These are phyloP conservation scores for Pachyuromys duprasi DNA, from an alignment of 2,797 vertebrate genomes.

Conservation along the genomic window DNA sequence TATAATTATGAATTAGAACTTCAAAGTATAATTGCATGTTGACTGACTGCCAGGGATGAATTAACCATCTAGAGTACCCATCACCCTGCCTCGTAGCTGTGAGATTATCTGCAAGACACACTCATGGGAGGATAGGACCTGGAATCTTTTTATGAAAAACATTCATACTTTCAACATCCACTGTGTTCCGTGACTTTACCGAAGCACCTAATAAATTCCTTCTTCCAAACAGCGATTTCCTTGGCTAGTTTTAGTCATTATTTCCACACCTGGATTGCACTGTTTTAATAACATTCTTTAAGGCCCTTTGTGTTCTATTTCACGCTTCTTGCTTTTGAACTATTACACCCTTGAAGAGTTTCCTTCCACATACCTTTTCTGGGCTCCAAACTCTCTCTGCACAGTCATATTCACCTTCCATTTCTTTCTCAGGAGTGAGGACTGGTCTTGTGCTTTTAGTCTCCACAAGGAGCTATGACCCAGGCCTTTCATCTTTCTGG, in stretches of 20 bases:
- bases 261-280: conserved; percentile 47
- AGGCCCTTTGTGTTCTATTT: conserved; percentile 53
- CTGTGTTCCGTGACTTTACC: conserved; percentile 28
- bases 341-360: conserved; percentile 59
- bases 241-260: neutral
- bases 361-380: neutral
- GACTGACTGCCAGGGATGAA: neutral
- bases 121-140: neutral
- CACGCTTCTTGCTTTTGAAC: conserved; percentile 66
- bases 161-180: neutral
- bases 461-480: conserved; percentile 26
- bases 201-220: conserved; percentile 18
- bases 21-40: neutral
- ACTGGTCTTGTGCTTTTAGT: conserved; percentile 45
- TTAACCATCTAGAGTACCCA: neutral
- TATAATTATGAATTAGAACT: neutral
- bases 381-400: conserved; percentile 1
- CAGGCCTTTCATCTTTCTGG: neutral
- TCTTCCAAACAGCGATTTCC: conserved; percentile 38
- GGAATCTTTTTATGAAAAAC: conserved; percentile 46
- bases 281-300: conserved; percentile 23
- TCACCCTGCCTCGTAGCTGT: neutral
- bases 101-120: neutral
- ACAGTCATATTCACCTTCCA: conserved; percentile 54
- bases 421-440: conserved; percentile 57